Base-by-base conservation (phyloP, 2,113 vertebrate species). In the Phalacrocorax aristotelis region DNA sequence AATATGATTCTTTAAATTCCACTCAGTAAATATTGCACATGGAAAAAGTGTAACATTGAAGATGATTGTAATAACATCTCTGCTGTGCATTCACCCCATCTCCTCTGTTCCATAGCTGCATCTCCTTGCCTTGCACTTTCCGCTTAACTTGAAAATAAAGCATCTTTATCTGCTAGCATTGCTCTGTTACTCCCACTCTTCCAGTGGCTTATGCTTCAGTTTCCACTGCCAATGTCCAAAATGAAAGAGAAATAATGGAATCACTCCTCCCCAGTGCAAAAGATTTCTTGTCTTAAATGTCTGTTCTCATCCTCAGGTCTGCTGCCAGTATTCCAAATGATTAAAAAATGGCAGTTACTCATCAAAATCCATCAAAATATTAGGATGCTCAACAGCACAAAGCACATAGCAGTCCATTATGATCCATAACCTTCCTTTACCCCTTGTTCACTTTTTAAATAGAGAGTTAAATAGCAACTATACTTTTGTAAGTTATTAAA, bases 21-120 rank as follows among this genome's bases (percentile, higher is more conserved):
- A 64, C 36, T 93, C 20, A 86, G 83, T 46, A 90, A 87, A 89
- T 15, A 82, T 64, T 77, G 62, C 72, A 52, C 85, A 95, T 86
- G 60, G 48, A 93, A 90, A 95, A 95, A 88, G 75, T 42, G 20
- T 61, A 95, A 89, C 30, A 77, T 85, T 89, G 81, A 96, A 83
- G 51, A 84, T 0, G 2, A 87, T 29, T 92, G 68, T 82, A 90
- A 58, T 89, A 92, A 89, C 38, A 44, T 80, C 78, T 92, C 80
- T 85, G 89, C 57, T 87, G 86, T 87, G 57, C 48, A 87, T 44
- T 27, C 65, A 91, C 52, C 65, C 66, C 25, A 78, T 61, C 40
- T 87, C 40, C 30, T 95, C 83, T 97, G 74, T 40, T 82, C 86
- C 36, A 26, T 79, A 95, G 91, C 26, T 97, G 54, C 77, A 64